A percentile compares a stretch with the other conserved stretches of the same genome.
phyloP scores from a whole-genome alignment of 2,113 vertebrate genomes.

The Sitta europaea region DNA sequence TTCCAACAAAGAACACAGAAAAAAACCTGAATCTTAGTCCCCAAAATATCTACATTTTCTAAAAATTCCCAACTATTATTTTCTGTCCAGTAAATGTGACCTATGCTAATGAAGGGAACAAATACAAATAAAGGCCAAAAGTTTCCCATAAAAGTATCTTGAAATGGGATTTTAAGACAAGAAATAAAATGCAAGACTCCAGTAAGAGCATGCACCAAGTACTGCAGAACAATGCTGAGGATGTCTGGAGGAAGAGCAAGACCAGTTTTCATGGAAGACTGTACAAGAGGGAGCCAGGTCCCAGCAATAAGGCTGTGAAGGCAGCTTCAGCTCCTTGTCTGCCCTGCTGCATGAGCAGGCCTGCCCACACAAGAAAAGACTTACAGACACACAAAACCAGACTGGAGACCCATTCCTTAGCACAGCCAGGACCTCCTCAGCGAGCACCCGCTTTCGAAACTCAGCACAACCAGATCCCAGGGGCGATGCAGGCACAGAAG shows the following conservation, averaged over 20 bases:
- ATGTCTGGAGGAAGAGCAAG: background rate
- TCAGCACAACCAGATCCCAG: background rate
- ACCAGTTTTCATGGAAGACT: background rate
- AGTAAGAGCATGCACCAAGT: background rate
- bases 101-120: background rate
- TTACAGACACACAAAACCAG: background rate
- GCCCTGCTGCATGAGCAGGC: background rate
- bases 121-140: background rate
- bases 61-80: background rate
- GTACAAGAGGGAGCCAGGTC: fast-evolving
- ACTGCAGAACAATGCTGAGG: background rate
- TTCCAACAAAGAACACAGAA: background rate
- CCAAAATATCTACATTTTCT: background rate
- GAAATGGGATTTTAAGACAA: background rate
- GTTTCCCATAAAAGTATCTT: background rate
- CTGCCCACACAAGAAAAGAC: background rate
- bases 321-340: background rate
- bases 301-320: background rate
- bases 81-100: background rate
- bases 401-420: background rate
- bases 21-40: background rate
- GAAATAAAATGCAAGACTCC: background rate
- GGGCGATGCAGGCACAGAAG: background rate
- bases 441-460: background rate
- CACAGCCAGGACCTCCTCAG: background rate